Evolutionary conservation across 1,140 invertebrate genomes (phyloP).

Genomic region (Drosophila virilis): DNA sequence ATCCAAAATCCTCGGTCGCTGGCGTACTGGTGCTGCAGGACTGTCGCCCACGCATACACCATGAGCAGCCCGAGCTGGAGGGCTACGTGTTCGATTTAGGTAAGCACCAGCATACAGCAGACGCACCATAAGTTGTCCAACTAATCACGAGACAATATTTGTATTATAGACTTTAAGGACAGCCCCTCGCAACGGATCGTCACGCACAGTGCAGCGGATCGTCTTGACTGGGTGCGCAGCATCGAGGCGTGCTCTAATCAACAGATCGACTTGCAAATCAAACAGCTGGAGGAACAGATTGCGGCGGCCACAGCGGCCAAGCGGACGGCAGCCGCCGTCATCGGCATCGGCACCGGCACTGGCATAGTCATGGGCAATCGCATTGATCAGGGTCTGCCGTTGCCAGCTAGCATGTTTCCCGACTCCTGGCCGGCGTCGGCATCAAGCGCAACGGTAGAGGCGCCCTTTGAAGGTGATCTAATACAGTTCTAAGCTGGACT

Average conservation of each 20-base stretch:
- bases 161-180: conserved; percentile 90
- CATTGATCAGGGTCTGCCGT: conserved; percentile 64
- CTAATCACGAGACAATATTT: no score
- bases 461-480: conserved; percentile 85
- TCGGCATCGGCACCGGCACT: not conserved
- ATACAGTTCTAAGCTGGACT: conserved; percentile 79
- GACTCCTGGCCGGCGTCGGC: conserved; percentile 7
- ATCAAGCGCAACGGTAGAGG: conserved; percentile 18
- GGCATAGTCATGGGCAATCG: conserved; percentile 68
- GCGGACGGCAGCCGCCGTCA: conserved; percentile 75
- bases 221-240: conserved; percentile 94
- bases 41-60: conserved; percentile 87
- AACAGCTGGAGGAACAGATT: conserved; percentile 87
- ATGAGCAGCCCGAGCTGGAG: conserved; percentile 86
- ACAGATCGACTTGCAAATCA: conserved; percentile 91
- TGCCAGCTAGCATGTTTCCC: conserved; percentile 21
- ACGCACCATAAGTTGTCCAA: no score
- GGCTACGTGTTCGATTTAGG: conserved; percentile 88
- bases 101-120: conserved; percentile 79
- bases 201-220: conserved; percentile 91
- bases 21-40: conserved; percentile 95
- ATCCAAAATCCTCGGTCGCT: conserved; percentile 94
- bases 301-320: conserved; percentile 68
- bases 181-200: conserved; percentile 92
- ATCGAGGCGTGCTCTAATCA: conserved; percentile 94